Evolutionary conservation across 2,888 invertebrate species (phyloP).

Genomic region (Drosophila nr. medialis): DNA sequence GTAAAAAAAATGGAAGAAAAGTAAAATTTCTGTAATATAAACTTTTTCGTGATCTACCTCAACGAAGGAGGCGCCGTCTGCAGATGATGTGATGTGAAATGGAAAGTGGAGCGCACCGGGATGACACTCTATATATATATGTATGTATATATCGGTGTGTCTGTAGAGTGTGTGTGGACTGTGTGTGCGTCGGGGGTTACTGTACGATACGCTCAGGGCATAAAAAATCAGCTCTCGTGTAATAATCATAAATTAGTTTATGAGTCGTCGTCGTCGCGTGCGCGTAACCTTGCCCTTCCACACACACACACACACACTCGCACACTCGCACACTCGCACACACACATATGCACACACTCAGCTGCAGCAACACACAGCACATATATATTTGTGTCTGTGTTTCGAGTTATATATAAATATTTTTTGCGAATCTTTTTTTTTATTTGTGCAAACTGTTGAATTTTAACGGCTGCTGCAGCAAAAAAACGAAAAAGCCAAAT

Average conservation of each 20-base stretch:
- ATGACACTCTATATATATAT: conserved; percentile 37
- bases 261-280: conserved; percentile 75
- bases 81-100: conserved; percentile 54
- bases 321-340: conserved; percentile 17
- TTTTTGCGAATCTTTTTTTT: conserved; percentile 28
- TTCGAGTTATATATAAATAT: conserved; percentile 32
- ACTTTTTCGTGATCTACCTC: conserved; percentile 81
- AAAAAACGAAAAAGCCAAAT: conserved; percentile 68
- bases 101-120: conserved; percentile 61
- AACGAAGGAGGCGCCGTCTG: conserved; percentile 57
- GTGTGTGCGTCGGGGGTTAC: conserved; percentile 45
- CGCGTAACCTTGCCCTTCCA: conserved; percentile 83
- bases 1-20: conserved; percentile 38
- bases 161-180: conserved; percentile 19
- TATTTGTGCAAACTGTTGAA: conserved; percentile 71
- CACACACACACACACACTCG: conserved; percentile 30
- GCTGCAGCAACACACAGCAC: conserved; percentile 36
- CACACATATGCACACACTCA: conserved; percentile 13
- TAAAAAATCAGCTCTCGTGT: conserved; percentile 79
- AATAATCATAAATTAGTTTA: conserved; percentile 84
- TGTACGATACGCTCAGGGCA: conserved; percentile 66
- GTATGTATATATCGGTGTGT: background rate
- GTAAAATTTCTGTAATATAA: conserved; percentile 76
- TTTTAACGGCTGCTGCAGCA: conserved; percentile 81
- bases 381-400: conserved; percentile 22